These are phyloP conservation scores for Apaloderma vittatum DNA, from an alignment of 2,113 vertebrate species.

Conservation along the genomic window DNA sequence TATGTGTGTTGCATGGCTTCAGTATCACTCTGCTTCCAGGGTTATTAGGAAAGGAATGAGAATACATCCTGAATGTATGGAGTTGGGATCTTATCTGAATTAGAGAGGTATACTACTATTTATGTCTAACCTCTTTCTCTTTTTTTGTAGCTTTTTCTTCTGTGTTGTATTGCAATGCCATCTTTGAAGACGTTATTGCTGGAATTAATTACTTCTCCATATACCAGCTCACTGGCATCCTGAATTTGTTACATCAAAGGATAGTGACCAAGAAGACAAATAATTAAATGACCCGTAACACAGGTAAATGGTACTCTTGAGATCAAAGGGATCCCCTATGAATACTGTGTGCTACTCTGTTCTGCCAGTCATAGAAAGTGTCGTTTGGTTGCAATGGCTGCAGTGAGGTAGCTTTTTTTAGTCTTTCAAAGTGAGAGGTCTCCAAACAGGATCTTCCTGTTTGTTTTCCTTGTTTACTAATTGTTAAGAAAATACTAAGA, in stretches of 20 bases:
- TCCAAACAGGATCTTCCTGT: conserved; percentile 67
- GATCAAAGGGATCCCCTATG: conserved; percentile 53
- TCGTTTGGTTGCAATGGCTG: neutral
- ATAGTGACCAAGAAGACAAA: conserved; percentile 40
- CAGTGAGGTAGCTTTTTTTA: conserved; percentile 10
- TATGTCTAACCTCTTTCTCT: neutral
- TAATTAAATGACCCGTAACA: conserved; percentile 60
- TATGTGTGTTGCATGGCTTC: neutral
- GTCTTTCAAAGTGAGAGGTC: conserved; percentile 27
- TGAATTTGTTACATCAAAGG: conserved; percentile 68
- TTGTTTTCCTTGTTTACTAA: conserved; percentile 31
- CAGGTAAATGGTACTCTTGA: conserved; percentile 43
- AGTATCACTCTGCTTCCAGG: neutral
- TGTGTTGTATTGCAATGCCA: neutral
- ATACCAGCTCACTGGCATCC: neutral
- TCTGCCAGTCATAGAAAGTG: conserved; percentile 11
- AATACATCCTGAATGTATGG: neutral
- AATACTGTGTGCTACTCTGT: neutral
- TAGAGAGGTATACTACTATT: neutral
- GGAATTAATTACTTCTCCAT: conserved; percentile 33
- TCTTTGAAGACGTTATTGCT: neutral
- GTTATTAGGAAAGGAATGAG: neutral
- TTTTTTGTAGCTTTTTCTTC: neutral
- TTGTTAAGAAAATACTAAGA: conserved; percentile 1
- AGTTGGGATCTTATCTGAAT: neutral